These are phyloP conservation scores for Alosa sapidissima DNA, from an alignment of 2,797 vertebrate genomes.

Conservation along the genomic window DNA sequence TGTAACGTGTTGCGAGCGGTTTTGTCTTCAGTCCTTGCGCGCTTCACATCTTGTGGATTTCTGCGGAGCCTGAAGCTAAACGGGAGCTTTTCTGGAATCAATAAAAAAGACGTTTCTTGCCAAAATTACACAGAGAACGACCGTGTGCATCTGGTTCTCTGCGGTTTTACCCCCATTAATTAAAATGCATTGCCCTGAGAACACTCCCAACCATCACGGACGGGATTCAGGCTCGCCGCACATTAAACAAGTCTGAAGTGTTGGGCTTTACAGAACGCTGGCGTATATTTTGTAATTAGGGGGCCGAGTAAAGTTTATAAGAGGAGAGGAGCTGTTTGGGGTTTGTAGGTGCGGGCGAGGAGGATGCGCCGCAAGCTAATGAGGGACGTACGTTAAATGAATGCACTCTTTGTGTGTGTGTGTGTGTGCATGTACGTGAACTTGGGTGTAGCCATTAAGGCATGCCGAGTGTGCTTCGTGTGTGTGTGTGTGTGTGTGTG, in stretches of 20 bases:
- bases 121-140: not conserved
- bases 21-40: not conserved
- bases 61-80: not conserved
- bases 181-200: not conserved
- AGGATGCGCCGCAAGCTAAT: not conserved
- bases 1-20: not conserved
- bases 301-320: not conserved
- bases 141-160: constrained; percentile 2
- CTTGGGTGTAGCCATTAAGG: not conserved
- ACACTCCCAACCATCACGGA: not conserved
- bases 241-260: constrained; percentile 13
- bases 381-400: constrained; percentile 1
- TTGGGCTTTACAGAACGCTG: not conserved
- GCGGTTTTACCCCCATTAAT: constrained; percentile 4
- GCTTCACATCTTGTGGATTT: not conserved
- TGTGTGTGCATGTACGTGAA: not conserved
- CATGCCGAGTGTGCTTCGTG: not conserved
- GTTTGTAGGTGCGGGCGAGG: not conserved
- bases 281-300: not conserved
- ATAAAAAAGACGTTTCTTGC: constrained; percentile 9
- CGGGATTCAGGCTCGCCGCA: not conserved
- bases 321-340: not conserved
- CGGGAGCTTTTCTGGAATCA: constrained; percentile 23
- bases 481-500: not conserved
- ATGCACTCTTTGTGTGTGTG: constrained; percentile 1